A percentile compares a stretch with the other conserved stretches of the same genome.
Evolutionary conservation across 2,888 invertebrate genomes (phyloP).

Genomic region (Venusia cambrica): DNA sequence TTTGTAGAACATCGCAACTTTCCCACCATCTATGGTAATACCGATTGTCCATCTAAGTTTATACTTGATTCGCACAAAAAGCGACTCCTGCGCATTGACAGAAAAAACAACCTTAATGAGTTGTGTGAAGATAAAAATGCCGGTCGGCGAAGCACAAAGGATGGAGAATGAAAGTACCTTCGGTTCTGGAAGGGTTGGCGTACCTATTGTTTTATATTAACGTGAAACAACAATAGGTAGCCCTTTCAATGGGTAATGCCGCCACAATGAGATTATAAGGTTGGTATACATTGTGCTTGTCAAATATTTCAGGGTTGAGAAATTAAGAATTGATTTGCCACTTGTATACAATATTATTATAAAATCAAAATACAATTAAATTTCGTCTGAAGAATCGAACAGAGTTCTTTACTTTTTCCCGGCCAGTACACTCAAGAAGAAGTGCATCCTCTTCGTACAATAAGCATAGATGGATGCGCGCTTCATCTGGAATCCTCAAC

Average conservation of each 20-base stretch:
- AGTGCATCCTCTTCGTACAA: no score
- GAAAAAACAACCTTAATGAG: conserved; percentile 62
- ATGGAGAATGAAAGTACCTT: conserved; percentile 64
- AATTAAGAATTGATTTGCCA: no score
- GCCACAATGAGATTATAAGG: conserved; percentile 62
- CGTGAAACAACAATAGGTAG: conserved; percentile 80
- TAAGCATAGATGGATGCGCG: no score
- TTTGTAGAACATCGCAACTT: conserved; percentile 5
- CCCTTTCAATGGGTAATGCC: conserved; percentile 75
- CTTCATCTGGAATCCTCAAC: no score
- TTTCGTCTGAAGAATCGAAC: no score
- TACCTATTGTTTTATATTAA: conserved; percentile 76
- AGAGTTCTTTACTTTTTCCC: no score
- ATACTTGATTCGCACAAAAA: conserved; percentile 39
- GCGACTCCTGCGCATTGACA: conserved; percentile 37
- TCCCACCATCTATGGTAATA: conserved; percentile 31
- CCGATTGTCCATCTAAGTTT: conserved; percentile 40
- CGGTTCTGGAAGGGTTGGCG: conserved; percentile 43
- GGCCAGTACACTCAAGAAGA: no score
- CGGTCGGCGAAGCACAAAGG: conserved; percentile 68
- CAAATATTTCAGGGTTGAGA: conserved; percentile 2
- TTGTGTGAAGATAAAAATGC: conserved; percentile 63
- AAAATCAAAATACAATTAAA: no score
- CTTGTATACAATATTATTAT: no score
- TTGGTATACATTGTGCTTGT: conserved; percentile 43